Conservation (phyloP, 2,113 vertebrate species). For the Hemiscyllium ocellatum region DNA sequence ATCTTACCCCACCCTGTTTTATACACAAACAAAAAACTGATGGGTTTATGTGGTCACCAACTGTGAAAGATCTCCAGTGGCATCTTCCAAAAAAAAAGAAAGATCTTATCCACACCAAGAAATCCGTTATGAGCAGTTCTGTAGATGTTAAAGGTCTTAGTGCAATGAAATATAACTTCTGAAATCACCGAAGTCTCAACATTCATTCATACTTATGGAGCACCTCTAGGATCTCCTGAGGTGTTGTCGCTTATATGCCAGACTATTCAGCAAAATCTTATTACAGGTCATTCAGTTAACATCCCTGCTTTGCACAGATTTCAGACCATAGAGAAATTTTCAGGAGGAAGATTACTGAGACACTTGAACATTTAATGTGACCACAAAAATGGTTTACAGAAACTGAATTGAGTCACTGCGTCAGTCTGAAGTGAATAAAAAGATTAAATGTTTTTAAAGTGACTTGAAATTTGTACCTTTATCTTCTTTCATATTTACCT, state of each 20-base stretch:
- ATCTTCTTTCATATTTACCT: not conserved
- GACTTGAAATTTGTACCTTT: not conserved
- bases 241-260: not conserved
- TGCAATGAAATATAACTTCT: not conserved
- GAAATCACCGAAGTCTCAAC: not conserved
- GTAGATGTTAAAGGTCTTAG: not conserved
- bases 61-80: not conserved
- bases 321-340: not conserved
- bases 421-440: not conserved
- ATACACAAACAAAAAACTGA: not conserved
- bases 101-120: not conserved
- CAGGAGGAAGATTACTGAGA: not conserved
- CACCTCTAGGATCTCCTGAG: not conserved
- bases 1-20: not conserved
- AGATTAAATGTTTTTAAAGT: not conserved
- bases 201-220: not conserved
- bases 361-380: not conserved
- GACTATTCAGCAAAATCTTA: not conserved
- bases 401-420: not conserved
- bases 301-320: not conserved
- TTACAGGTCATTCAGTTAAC: not conserved
- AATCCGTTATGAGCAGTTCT: not conserved
- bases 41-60: not conserved
- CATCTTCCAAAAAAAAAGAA: not conserved
- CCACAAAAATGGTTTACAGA: not conserved